Evolutionary conservation across 2,797 vertebrate species (phyloP).

Genomic region (Novumbra hubbsi): DNA sequence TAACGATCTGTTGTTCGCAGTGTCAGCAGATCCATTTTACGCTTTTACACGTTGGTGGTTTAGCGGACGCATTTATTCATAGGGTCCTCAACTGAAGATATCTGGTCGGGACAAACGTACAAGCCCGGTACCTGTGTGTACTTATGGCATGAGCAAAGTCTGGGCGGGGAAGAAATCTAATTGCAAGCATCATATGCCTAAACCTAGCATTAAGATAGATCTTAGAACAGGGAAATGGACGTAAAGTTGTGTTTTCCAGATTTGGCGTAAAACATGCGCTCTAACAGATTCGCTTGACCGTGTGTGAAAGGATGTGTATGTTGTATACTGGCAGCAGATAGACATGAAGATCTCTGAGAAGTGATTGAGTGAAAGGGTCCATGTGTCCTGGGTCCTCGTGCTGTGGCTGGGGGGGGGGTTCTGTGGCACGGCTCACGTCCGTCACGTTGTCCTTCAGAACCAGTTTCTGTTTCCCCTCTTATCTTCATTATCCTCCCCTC

Average conservation of each 20-base stretch:
- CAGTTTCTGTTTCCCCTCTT: conserved; percentile 38
- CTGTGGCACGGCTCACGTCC: conserved; percentile 18
- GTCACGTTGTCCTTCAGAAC: conserved; percentile 63
- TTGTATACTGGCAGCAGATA: conserved; percentile 32
- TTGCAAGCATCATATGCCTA: too few relatives aligned
- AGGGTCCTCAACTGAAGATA: too few relatives aligned
- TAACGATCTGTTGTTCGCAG: conserved; percentile 34
- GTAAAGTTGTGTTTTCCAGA: not conserved
- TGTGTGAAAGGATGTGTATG: conserved; percentile 13
- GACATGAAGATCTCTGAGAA: not conserved
- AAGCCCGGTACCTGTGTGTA: too few relatives aligned
- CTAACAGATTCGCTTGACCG: conserved; percentile 29
- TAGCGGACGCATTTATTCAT: too few relatives aligned
- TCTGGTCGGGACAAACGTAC: too few relatives aligned
- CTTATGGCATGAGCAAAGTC: too few relatives aligned
- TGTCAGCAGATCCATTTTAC: conserved; percentile 13
- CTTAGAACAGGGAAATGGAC: conserved; percentile 20
- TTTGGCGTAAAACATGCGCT: conserved; percentile 15
- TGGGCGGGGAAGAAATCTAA: too few relatives aligned
- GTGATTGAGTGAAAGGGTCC: not conserved
- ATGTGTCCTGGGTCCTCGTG: too few relatives aligned
- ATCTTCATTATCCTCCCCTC: conserved; percentile 45
- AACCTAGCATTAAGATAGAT: conserved; percentile 13
- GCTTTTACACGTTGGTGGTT: too few relatives aligned
- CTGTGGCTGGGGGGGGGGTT: too few relatives aligned